phyloP scores from a whole-genome alignment of 2,797 vertebrate genomes.

The Eurystomus glaucurus region DNA sequence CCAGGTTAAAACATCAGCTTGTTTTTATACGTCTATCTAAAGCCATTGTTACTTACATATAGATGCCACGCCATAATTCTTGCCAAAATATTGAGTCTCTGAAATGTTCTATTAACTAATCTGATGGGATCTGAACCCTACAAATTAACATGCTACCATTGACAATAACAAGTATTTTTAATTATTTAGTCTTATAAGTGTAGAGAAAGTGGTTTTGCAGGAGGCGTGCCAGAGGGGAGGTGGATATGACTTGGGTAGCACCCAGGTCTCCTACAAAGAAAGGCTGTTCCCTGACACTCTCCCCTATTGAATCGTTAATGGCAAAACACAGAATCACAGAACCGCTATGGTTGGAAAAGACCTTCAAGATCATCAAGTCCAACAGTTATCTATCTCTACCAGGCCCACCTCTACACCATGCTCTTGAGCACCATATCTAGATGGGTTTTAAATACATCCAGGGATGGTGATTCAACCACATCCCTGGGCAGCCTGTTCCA shows the following conservation, averaged over 20 bases:
- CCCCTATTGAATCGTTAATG: neutral
- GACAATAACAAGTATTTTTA: neutral
- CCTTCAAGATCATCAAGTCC: too few relatives aligned
- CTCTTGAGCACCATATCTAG: too few relatives aligned
- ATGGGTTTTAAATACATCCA: too few relatives aligned
- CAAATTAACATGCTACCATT: neutral
- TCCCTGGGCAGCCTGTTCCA: too few relatives aligned
- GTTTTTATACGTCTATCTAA: neutral
- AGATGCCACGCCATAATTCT: neutral
- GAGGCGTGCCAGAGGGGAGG: accelerated
- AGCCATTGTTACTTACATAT: neutral
- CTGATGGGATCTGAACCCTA: neutral
- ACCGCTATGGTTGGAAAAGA: too few relatives aligned
- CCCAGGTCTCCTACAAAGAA: neutral
- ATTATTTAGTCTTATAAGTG: neutral
- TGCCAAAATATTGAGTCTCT: neutral
- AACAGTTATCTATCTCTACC: too few relatives aligned
- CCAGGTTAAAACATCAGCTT: neutral
- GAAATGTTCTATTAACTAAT: neutral
- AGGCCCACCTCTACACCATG: too few relatives aligned
- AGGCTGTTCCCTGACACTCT: neutral
- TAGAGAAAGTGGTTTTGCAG: neutral
- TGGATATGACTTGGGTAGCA: neutral
- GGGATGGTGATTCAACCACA: too few relatives aligned
- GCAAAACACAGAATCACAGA: neutral